Conservation (phyloP, 2,888 invertebrate genomes). For the Augochlorella aurata region DNA sequence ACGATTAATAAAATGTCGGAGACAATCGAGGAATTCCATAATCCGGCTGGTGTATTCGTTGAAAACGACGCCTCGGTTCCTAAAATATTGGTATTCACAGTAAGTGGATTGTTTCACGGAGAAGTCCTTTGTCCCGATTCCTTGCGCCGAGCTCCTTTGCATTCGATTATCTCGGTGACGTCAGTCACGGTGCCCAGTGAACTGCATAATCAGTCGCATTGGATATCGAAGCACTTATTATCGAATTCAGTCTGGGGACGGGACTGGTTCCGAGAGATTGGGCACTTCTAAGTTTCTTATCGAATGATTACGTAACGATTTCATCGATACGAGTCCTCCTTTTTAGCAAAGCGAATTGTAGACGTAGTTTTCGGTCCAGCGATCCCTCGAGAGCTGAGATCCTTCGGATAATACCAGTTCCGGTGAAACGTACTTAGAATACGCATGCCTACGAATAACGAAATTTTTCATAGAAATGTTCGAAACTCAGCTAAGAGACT, state of each 20-base stretch:
- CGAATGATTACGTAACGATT: conserved; percentile 40
- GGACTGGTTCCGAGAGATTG: conserved; percentile 14
- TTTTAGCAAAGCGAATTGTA: conserved; percentile 8
- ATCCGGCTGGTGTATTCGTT: background rate
- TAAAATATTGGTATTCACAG: conserved; percentile 44
- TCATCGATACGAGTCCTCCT: conserved; percentile 19
- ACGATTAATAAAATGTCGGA: background rate
- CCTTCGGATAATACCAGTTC: background rate
- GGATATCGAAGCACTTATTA: conserved; percentile 49
- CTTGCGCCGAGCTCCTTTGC: conserved; percentile 40
- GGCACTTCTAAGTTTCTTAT: conserved; percentile 13
- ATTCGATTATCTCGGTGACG: conserved; percentile 57
- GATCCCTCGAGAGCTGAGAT: background rate
- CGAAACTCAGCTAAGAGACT: background rate
- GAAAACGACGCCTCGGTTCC: background rate
- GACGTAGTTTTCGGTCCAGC: background rate
- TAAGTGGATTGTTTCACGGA: conserved; percentile 33
- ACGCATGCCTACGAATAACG: background rate
- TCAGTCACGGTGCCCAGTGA: conserved; percentile 53
- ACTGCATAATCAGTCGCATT: conserved; percentile 54
- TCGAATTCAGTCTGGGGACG: conserved; percentile 39
- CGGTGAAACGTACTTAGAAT: too few species aligned
- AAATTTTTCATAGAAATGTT: background rate
- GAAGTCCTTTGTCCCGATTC: conserved; percentile 42
- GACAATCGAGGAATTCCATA: background rate